Base-by-base conservation (phyloP, 2,888 invertebrate species). In the Theretra japonica region DNA sequence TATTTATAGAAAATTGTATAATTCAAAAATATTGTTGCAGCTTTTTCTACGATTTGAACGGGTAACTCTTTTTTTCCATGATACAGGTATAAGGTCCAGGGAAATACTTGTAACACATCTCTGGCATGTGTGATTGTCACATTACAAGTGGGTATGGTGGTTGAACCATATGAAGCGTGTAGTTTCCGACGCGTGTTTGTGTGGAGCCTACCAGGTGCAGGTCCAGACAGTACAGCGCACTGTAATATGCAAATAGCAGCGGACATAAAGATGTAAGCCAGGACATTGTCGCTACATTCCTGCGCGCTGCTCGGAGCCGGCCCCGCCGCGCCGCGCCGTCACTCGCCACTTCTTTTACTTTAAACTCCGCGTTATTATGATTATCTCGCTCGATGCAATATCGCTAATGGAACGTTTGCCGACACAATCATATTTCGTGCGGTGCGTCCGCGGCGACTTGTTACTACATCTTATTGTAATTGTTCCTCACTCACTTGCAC, bases 341-440 rank as follows among this genome's bases (percentile, higher is more conserved):
- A 65, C 48, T 65, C 48, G 15, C 11, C 41, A 65, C 21, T 65
- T 65, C 65, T 65, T 65, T 65, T 65, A 17, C 17, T 65, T 41
- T 65, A 65, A 65, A 65, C 41, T 65, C 4, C 23, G 2, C 41
- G 23, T 41, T 65, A 65, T 65, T 65, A 65, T 65, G 65, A 65
- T 62, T 62, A 62, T 65, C 17, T 65, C 25, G 15, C 48, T 23
- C 48, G 48, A 65, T 23, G 28, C 70, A 73, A 71, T 74, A 73
- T 74, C 65, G 23, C 70, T 70, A 74, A 69, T 72, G 57, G 75
- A 74, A 8, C 59, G 15, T 58, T 21, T 19, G n/a, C 41, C 57
- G 50, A 30, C 19, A 21, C 41, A 28, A 25, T 50, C 41, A 65
- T 65, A 65, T 65, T 65, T 65, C 41, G 41, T 23, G 21, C 33